Conservation (phyloP, 2,888 invertebrate genomes). For the Aspidiotus rigidus region DNA sequence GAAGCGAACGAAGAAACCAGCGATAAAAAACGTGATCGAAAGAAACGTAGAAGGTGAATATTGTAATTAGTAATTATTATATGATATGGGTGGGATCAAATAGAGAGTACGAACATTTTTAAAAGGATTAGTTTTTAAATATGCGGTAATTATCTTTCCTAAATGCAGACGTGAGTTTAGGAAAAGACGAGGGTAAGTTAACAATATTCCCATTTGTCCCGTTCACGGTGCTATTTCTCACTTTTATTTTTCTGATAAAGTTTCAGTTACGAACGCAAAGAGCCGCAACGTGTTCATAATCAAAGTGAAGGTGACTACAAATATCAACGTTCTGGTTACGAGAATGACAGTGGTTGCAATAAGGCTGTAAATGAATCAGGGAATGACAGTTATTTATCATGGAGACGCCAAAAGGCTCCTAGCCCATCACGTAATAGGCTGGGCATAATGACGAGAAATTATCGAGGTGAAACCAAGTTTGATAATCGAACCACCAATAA, state of each 20-base stretch:
- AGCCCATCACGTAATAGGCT: constrained; percentile 20
- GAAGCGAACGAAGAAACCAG: constrained; percentile 12
- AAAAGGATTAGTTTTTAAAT: no score
- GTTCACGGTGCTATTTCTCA: neutral
- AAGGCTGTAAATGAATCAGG: neutral
- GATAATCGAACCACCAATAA: constrained; percentile 7
- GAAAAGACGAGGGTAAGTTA: constrained; percentile 26
- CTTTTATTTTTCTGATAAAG: constrained; percentile 1
- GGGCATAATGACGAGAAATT: constrained; percentile 23
- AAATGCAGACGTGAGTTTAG: constrained; percentile 29
- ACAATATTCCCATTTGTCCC: neutral
- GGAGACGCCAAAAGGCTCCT: constrained; percentile 24
- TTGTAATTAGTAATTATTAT: neutral
- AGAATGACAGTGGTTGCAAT: neutral
- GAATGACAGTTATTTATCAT: constrained; percentile 22
- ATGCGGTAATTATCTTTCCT: constrained; percentile 4
- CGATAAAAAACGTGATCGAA: constrained; percentile 15
- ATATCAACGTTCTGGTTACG: constrained; percentile 1
- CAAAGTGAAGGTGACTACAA: constrained; percentile 17
- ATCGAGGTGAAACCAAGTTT: constrained; percentile 17
- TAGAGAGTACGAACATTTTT: no score
- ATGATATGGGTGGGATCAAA: neutral
- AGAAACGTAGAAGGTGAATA: constrained; percentile 28
- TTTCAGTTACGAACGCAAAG: constrained; percentile 22
- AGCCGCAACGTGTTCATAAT: constrained; percentile 14